Base-by-base conservation (phyloP, 1,140 invertebrate species). In the Linepithema humile region DNA sequence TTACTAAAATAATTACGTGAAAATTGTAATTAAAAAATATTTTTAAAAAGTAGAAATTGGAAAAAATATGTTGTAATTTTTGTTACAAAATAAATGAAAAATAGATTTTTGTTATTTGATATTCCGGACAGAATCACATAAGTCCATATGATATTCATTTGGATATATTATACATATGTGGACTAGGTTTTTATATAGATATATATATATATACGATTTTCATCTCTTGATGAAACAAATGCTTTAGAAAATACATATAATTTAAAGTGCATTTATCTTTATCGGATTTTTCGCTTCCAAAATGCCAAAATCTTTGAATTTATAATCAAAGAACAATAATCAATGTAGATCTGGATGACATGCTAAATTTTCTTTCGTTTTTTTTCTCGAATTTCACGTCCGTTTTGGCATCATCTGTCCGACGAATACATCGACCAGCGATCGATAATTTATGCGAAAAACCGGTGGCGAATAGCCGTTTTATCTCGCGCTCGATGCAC, bases 391-490 rank as follows among this genome's bases (percentile, higher is more conserved):
- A 87, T 80, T 87, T 88, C 73, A 55, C 67, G 80, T 88, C 60
- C 82, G 65, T 87, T 88, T 88, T 84, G 73, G 73, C 85, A 77
- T 83, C 60, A 69, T 26, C 40, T 69, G 57, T 38, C 43, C 35
- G 50, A 26, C 45, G 82, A 83, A 67, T 60, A 69, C 75, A 83
- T 83, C 35, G 73, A 72, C 67, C 53, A 72, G 75, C 43, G 82
- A 26, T 84, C 82, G 73, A 88, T 88, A 88, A 88, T 87, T 83
- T 87, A 88, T 88, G 85, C 82, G 82, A 84, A 78, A n/a, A 59
- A 38, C 50, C 85, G 57, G 26, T n/a, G 48, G 10, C 20, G 53
- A 45, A 20, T 38, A 65, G n/a, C 20, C 60, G 74, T 53, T 67
- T 65, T 38, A 77, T 77, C 62, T 32, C n/a, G 20, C 57, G 59